These are phyloP conservation scores for Ceratosolen fusciceps DNA, from an alignment of 1,140 invertebrate species.

Conservation along the genomic window DNA sequence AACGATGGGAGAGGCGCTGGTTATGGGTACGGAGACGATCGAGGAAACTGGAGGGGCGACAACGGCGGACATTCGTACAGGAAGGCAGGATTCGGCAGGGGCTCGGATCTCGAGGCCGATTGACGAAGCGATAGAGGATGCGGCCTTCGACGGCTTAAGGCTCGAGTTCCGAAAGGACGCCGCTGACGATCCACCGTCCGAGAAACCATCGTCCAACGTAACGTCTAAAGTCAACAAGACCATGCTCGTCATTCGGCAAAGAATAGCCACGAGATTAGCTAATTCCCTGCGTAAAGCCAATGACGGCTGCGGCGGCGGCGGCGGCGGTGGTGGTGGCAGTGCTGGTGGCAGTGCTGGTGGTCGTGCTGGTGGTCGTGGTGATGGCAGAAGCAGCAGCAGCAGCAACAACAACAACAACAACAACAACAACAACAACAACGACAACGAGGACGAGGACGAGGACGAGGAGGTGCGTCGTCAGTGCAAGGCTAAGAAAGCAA, in stretches of 20 bases:
- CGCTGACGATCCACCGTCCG: neutral
- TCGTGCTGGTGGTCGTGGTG: neutral
- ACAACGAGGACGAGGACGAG: neutral
- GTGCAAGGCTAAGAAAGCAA: too few species aligned
- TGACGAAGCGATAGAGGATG: conserved; percentile 52
- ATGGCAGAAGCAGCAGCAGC: neutral
- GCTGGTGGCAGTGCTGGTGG: neutral
- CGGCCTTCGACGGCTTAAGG: conserved; percentile 59
- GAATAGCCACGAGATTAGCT: conserved; percentile 46
- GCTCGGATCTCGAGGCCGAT: conserved; percentile 15
- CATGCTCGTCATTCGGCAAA: conserved; percentile 55
- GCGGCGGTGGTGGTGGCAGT: too few species aligned
- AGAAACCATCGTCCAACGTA: conserved; percentile 20
- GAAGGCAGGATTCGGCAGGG: neutral
- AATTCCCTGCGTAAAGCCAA: neutral
- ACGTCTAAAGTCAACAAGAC: conserved; percentile 57
- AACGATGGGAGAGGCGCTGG: neutral
- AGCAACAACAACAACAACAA: neutral
- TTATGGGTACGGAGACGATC: conserved; percentile 6
- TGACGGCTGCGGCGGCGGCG: neutral
- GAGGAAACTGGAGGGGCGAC: too few species aligned
- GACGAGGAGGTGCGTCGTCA: too few species aligned
- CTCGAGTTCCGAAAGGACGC: conserved; percentile 56
- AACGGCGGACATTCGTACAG: conserved; percentile 15
- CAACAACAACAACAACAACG: conserved; percentile 1